phyloP scores from a whole-genome alignment of 2,888 invertebrate species.

The Apantesis nais region DNA sequence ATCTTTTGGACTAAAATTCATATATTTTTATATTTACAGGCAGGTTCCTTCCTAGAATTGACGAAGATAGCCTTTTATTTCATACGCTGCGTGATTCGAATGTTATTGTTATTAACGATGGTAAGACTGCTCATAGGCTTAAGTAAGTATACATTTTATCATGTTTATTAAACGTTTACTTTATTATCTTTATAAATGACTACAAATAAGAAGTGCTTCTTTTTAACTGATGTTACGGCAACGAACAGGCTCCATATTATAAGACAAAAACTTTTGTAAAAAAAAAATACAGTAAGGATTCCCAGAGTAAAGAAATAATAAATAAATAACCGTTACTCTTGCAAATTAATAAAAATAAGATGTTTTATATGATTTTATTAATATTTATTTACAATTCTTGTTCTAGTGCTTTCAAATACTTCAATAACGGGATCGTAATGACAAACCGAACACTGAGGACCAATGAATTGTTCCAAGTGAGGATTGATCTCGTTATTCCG shows the following conservation, averaged over 20 bases:
- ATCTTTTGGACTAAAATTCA: no score
- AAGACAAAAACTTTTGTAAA: neutral
- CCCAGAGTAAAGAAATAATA: neutral
- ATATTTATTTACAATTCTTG: neutral
- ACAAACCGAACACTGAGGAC: conserved; percentile 93
- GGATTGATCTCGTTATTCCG: conserved; percentile 94
- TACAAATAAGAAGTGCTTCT: neutral
- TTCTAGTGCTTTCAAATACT: conserved; percentile 94
- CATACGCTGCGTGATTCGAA: conserved; percentile 96
- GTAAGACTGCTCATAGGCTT: conserved; percentile 95
- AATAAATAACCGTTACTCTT: neutral
- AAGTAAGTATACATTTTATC: conserved; percentile 87
- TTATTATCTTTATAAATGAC: neutral
- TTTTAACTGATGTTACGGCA: neutral
- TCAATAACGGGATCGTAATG: conserved; percentile 97
- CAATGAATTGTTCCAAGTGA: conserved; percentile 96
- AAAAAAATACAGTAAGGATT: no score
- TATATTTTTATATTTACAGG: conserved; percentile 63
- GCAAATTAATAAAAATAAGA: neutral
- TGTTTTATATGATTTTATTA: neutral
- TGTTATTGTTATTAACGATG: conserved; percentile 95
- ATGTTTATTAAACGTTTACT: neutral
- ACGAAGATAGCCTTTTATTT: conserved; percentile 92
- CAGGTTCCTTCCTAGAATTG: conserved; percentile 64
- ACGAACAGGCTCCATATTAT: neutral